Base-by-base conservation (phyloP, 2,797 vertebrate species). In the Knipowitschia caucasica region DNA sequence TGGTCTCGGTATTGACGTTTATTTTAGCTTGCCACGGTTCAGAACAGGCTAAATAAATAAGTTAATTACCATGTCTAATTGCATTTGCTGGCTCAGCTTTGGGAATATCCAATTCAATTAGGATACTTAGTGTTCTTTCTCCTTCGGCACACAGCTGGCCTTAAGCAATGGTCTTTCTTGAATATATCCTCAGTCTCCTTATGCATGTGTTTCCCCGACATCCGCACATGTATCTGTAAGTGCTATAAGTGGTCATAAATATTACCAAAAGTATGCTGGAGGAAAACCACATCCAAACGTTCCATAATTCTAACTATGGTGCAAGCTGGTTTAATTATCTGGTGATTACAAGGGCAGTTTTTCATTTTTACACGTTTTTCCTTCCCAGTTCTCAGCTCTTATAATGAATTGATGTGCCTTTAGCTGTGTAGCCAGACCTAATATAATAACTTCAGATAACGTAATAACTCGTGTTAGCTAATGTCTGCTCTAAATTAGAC, bases 21-120 rank as follows among this genome's bases (percentile, higher is more conserved):
- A 63, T 70, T 65, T 79, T 59, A 67, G 58, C 52, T 56, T 65
- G 70, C 62, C 67, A 68, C 69, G 55, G 53, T 78, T 86, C 75
- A n/a, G 59, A 73, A 67, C 64, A 58, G 53, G 58, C 40, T 67
- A 72, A 74, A 75, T 63, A 75, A 84, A 81, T 80, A 82, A 80
- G 54, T 80, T 70, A 80, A 85, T 89, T 81, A 84, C 67, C 58
- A 71, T 82, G 78, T 84, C 78, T 82, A 78, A 86, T 80, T 86
- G 69, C 69, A 78, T 85, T 85, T 75, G 73, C 65, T 80, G 79
- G 69, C 71, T 76, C 66, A 71, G 85, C 74, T 71, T 75, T 80
- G 72, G 73, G 79, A 76, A 77, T 80, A 81, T 77, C 69, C 75
- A 82, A 84, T 86, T 70, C 73, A 80, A 86, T 86, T 77, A 79